Evolutionary conservation across 2,888 invertebrate species (phyloP).

Genomic region (Drosophila peninsularis): DNA sequence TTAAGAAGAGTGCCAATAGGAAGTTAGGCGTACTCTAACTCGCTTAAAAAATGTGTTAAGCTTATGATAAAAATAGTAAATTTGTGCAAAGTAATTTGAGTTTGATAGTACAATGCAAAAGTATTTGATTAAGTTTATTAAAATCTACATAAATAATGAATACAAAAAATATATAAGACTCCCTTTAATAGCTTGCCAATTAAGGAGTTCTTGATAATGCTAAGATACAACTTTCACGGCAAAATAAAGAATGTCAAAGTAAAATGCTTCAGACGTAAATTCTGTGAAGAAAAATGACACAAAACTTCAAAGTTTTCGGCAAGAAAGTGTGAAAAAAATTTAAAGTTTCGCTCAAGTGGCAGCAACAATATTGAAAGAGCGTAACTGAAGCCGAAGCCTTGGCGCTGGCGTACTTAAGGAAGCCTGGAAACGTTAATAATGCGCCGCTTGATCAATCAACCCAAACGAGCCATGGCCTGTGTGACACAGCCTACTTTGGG

Average conservation of each 20-base stretch:
- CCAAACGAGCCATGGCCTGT: conserved; percentile 11
- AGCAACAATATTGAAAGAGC: conserved; percentile 45
- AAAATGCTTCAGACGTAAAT: conserved; percentile 38
- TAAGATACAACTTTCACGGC: conserved; percentile 68
- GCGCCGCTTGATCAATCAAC: conserved; percentile 20
- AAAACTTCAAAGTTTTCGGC: conserved; percentile 75
- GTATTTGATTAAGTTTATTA: neutral
- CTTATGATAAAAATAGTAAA: neutral
- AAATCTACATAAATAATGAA: neutral
- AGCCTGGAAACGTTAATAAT: conserved; percentile 53
- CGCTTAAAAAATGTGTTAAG: conserved; percentile 53
- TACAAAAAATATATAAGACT: neutral
- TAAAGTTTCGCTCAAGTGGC: conserved; percentile 63
- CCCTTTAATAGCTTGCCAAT: neutral
- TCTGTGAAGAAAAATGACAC: conserved; percentile 58
- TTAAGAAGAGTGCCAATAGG: conserved; percentile 64
- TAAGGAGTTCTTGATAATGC: conserved; percentile 29
- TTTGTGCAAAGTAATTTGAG: neutral
- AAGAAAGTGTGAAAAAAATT: conserved; percentile 71
- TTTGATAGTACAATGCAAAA: no score
- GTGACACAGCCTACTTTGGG: conserved; percentile 7
- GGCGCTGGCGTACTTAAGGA: conserved; percentile 46
- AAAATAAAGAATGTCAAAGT: conserved; percentile 29
- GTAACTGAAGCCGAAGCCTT: conserved; percentile 7
- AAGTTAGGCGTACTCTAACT: conserved; percentile 64